Evolutionary conservation across 2,797 vertebrate genomes (phyloP), one percentile per base, ranked within the genome.

Genomic region (Myripristis jacobus): DNA sequence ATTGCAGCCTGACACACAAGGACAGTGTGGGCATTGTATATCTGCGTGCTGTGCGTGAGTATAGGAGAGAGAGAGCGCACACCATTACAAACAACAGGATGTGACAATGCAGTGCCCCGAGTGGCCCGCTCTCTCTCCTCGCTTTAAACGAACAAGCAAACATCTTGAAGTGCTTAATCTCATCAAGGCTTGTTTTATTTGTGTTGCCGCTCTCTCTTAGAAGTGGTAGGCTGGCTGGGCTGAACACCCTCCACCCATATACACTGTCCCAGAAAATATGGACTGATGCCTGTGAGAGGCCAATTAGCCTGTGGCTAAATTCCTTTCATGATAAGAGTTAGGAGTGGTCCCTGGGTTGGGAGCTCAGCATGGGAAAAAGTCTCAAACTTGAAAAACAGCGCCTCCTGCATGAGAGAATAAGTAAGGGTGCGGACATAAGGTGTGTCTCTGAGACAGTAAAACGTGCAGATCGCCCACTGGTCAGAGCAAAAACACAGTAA

Each of bases 81-180:
- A 56, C 44, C 53, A 47, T 66, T 59, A 71, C 64, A 77, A 87
- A 87, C 80, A 87, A 80, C 83, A 91, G 80, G 82, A 86, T 85
- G 79, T 88, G 87, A 92, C 88, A 88, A 83, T 59, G 66, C 63
- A 82, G 29, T 52, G 73, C 52, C 67, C 67, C 3, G 2, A 75
- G 60, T 84, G 74, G 69, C 74, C 75, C 81, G 79, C 84, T 68
- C 85, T 89, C 84, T 82, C 81, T 85, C 73, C 84, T 81, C 54
- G 81, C 80, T 93, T 93, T 83, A 77, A 87, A 90, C 84, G 84
- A 81, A 90, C 81, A 83, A 72, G 71, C 52, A 69, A 92, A 91
- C 93, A 95, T 95, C 92, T 95, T 96, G 94, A 95, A 95, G 89
- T 66, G 57, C 86, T 95, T 94, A 93, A 91, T 95, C 93, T 93